Base-by-base conservation (phyloP, 2,888 invertebrate genomes). In the Oscheius sp. region DNA sequence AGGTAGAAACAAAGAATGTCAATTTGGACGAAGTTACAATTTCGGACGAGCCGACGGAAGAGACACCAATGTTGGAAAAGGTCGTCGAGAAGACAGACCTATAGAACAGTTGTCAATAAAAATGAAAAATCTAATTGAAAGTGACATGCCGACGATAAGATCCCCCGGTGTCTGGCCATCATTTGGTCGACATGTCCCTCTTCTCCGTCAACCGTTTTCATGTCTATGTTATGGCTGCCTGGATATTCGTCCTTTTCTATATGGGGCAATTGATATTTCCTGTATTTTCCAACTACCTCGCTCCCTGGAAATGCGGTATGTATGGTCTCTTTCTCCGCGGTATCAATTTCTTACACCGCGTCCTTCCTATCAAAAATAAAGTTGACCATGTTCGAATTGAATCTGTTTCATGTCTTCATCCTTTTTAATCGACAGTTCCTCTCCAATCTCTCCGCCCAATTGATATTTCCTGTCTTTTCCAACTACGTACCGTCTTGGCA, bases 251-350 rank as follows among this genome's bases (percentile, higher is more conserved):
- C 2, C 27, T 58, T 3, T 49, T 49, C 21, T 49, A 49, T 13
- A 49, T 49, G 16, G 49, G 49, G 3, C 86, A 86, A 69, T 78
- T 79, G 76, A 84, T 86, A 41, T 87, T 85, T 55, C 83, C 86
- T 18, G 86, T 87, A 35, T 87, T 87, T 72, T 85, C 85, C 59
- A 87, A 87, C 73, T 87, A 87, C 72, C 78, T 85, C n/a, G 86
- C 87, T 9, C 66, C 77, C 27, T 79, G 81, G 81, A 72, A 72
- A 56, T 81, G 81, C 53, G 81, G 81, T 81, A 16, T 49, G 76
- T 64, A n/a, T n/a, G n/a, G n/a, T n/a, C n/a, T n/a, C n/a, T n/a
- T n/a, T n/a, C 41, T 21, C 27, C 29, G 13, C 45, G 35, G 35
- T 35, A 35, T 35, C 35, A 35, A 9, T 35, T 35, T 9, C 35